These are phyloP conservation scores for Rhimphoctona megacephalus DNA, from an alignment of 2,888 invertebrate species.

Conservation along the genomic window DNA sequence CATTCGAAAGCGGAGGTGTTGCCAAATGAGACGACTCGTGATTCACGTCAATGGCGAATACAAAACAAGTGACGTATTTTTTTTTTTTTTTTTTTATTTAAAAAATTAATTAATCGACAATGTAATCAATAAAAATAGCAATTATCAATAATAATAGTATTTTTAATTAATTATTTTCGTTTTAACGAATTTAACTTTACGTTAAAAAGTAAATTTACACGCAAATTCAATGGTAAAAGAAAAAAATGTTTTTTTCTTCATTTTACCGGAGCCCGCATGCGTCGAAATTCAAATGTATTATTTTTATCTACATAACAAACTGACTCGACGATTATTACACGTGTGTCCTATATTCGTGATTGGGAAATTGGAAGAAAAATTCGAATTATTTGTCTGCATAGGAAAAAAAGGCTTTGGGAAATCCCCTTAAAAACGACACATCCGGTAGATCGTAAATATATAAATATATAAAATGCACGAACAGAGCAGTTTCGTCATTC, in stretches of 20 bases:
- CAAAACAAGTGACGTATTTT: constrained; percentile 21
- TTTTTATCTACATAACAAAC: not conserved
- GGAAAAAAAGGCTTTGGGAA: constrained; percentile 11
- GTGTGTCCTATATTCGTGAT: not conserved
- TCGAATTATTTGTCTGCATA: not conserved
- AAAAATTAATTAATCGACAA: not conserved
- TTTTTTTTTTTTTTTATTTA: not conserved
- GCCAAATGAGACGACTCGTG: constrained; percentile 28
- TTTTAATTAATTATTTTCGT: not conserved
- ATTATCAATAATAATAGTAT: not conserved
- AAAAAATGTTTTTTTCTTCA: not conserved
- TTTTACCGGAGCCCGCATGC: not conserved
- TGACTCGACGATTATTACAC: not conserved
- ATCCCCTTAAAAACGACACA: not conserved
- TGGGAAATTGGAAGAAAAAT: not conserved
- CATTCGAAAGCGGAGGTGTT: constrained; percentile 60
- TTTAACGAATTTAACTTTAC: not conserved
- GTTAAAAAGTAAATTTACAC: not conserved
- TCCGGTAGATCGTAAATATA: not conserved
- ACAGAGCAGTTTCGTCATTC: constrained; percentile 77
- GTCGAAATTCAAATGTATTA: not conserved
- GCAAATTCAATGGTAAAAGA: no score
- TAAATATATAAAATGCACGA: not conserved
- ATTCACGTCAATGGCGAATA: constrained; percentile 30
- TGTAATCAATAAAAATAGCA: not conserved